Base-by-base conservation (phyloP, 2,113 vertebrate species). In the Hippoglossus stenolepis region DNA sequence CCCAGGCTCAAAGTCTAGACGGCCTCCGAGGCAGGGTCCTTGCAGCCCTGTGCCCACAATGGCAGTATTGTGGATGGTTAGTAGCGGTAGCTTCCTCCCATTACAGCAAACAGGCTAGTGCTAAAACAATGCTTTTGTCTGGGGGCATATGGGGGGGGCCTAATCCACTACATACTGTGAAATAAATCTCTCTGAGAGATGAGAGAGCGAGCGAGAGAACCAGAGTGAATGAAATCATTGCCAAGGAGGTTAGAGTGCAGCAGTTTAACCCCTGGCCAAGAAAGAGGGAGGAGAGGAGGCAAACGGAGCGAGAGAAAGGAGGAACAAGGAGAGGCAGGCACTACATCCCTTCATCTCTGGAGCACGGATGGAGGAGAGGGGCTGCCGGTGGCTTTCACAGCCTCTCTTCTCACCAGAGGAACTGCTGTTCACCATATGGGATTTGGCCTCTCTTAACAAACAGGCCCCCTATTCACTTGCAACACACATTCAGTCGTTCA, bases 261-360 rank as follows among this genome's bases (percentile, higher is more conserved):
- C 96, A 97, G 95, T 97, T 97, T 98, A 97, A 97, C 97, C 97
- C 95, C 94, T 96, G 96, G 95, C 95, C 94, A 66, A 93, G 93
- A 96, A 95, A 94, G 91, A 85, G 78, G 89, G 91, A 88, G 92
- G 69, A 90, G 88, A 82, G 75, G 78, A 89, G 83, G 90, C 82
- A 78, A 90, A 88, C 76, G 90, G 8, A 23, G 90, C 82, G 73
- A 82, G 89, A 84, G 85, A 89, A 83, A 85, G 85, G 79, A 85
- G 90, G 91, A 94, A 93, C 89, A 92, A 93, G 90, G 84, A 91
- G 90, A 93, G 93, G 91, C 91, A 90, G 88, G 94, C 93, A 80
- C 94, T 93, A 90, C 72, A 86, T 93, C 90, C 92, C 93, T 80
- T 91, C 89, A 93, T 93, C 94, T 94, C 85, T 88, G 85, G 85